Conservation (phyloP, 2,797 vertebrate genomes). For the Lepidocolaptes lacrymiger region DNA sequence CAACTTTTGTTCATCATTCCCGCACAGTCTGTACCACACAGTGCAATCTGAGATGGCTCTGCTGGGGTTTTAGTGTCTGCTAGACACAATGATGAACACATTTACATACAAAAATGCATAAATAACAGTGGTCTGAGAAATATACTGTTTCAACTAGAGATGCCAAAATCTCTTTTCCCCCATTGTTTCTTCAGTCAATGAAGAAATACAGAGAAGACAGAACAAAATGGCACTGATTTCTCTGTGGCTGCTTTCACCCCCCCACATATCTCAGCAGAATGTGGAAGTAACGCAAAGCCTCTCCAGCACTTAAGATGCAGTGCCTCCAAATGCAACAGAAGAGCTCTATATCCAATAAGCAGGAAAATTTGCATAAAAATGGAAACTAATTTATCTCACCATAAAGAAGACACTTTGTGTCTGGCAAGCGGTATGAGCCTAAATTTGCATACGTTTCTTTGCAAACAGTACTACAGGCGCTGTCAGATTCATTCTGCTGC, state of each 20-base stretch:
- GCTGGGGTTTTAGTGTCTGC: background rate
- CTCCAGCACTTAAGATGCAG: background rate
- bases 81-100: background rate
- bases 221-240: background rate
- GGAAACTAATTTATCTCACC: constrained; percentile 56
- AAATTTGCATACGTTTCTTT: constrained; percentile 27
- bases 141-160: background rate
- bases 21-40: background rate
- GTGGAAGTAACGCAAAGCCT: background rate
- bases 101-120: background rate
- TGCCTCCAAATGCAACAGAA: background rate
- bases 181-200: background rate
- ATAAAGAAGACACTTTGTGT: constrained; percentile 21
- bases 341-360: background rate
- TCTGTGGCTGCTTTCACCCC: background rate
- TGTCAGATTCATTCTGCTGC: constrained; percentile 3
- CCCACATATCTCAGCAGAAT: background rate
- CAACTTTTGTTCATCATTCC: background rate
- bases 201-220: background rate
- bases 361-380: constrained; percentile 45
- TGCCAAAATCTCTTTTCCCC: background rate
- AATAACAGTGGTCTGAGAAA: background rate
- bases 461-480: constrained; percentile 15
- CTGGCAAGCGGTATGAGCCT: constrained; percentile 28
- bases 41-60: background rate